Base-by-base conservation (phyloP, 2,888 invertebrate species). In the Ormyrus rosae region DNA sequence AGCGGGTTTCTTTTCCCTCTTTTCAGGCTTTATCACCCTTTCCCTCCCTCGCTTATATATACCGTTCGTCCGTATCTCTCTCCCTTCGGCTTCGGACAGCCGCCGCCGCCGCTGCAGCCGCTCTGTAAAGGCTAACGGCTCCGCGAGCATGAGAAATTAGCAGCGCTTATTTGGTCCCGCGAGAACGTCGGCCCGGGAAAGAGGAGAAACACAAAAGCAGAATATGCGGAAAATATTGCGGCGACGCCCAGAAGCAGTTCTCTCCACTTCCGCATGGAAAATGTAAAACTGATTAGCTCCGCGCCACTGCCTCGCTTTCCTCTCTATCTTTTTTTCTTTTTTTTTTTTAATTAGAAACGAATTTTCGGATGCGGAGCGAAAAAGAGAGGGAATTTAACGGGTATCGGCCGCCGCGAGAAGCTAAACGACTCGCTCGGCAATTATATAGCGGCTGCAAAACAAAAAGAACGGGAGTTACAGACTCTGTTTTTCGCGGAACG, bases 111-210 rank as follows among this genome's bases (percentile, higher is more conserved):
- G n/a, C 9, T 8, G 51, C 8, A 7, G 11, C 65, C 46, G 65
- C 70, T 58, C 46, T 60, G 60, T 58, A 48, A 58, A 3, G n/a
- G 60, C 34, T 34, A 34, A 34, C 10, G 51, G 69, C 11, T 58
- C n/a, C 67, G 65, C 64, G 64, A 67, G 71, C 76, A 71, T 76
- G 80, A 80, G 76, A 80, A 80, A 80, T 80, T 80, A 80, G 75
- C 53, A 55, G 65, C 75, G 71, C 67, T 80, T 76, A 76, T 71
- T 80, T 76, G 67, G 67, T 65, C 76, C 53, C 60, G 53, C n/a
- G 71, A 53, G 75, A 34, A 4, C 34, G 34, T 34, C 46, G 13
- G 34, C 8, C 3, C 68, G 2, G n/a, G 55, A 48, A 70, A 9
- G 48, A 34, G 46, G 13, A n/a, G 50, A 58, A 13, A 7, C 4